Base-by-base conservation (phyloP, 2,797 vertebrate species). In the Acrossocheilus fasciatus region DNA sequence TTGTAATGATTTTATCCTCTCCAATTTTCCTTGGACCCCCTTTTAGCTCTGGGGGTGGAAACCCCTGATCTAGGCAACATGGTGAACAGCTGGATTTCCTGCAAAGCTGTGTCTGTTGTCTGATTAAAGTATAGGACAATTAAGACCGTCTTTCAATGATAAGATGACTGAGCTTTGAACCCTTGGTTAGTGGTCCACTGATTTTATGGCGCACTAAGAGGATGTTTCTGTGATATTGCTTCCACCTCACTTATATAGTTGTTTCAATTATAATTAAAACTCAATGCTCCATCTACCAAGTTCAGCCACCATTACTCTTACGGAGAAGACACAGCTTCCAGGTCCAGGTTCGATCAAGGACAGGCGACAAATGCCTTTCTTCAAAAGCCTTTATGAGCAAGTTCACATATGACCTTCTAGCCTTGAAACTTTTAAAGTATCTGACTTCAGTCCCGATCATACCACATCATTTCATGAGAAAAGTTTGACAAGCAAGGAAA, bases 121-220 rank as follows among this genome's bases (percentile, higher is more conserved):
- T 50, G 30, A 66, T 64, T 20, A 75, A 83, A 50, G 59, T 43
- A 39, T 30, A 54, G 62, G 17, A 57, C 74, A 84, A 84, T 68
- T 34, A 77, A 77, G 30, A 50, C 15, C 10, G 43, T 69, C n/a
- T 18, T 84, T 77, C 62, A 84, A 54, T 43, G 23, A 69, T 34
- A 78, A 78, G 62, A 50, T 77, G n/a, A 69, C 34, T 84, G 17
- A 77, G 52, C 39, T 47, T n/a, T 85, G 7, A 79, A 85, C 34
- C 34, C 9, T 41, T 52, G 11, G 41, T 59, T 20, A 34, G 54
- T 26, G 52, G 68, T 57, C 36, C 17, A 43, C 15, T 57, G n/a
- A 77, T 68, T 54, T 57, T 41, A 68, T 20, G 69, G 50, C 52
- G 78, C 50, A 77, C 59, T 17, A 54, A 4, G 20, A 76, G 73